phyloP scores from a whole-genome alignment of 2,113 vertebrate genomes.

The Oriolus oriolus region DNA sequence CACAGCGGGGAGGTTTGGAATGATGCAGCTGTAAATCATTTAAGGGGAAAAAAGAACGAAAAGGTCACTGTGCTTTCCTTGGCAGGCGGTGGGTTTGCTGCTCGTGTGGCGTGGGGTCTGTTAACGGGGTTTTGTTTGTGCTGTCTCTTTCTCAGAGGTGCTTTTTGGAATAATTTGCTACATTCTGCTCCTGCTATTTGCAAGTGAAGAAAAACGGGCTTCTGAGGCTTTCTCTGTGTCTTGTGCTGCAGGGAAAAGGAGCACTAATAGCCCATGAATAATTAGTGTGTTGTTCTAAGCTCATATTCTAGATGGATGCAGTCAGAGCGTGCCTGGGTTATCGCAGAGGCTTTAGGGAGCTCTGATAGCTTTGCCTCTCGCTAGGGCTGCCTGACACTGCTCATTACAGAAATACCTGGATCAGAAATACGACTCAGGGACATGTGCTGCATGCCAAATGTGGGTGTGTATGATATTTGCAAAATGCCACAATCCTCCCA shows the following conservation, averaged over 20 bases:
- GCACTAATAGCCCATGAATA: not conserved
- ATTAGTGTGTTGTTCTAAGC: not conserved
- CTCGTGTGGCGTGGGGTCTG: not conserved
- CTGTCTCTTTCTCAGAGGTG: not conserved
- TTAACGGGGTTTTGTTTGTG: not conserved
- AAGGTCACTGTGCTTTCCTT: not conserved
- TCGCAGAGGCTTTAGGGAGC: not conserved
- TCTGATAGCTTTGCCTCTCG: not conserved
- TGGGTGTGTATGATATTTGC: accelerated
- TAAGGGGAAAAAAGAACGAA: accelerated
- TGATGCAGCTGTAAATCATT: not conserved
- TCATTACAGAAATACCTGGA: not conserved
- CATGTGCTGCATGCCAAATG: not conserved
- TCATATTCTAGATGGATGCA: not conserved
- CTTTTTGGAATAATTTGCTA: not conserved
- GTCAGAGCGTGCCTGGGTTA: not conserved
- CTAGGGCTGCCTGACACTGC: not conserved
- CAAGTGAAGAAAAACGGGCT: not conserved
- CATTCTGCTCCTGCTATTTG: not conserved
- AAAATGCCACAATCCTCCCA: not conserved
- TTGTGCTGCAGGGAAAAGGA: not conserved
- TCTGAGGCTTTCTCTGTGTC: not conserved
- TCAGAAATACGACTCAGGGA: not conserved
- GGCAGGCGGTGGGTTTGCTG: not conserved
- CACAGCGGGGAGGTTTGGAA: not conserved